Percentiles rank a stretch among this genome's conserved stretches.
Conservation (phyloP, 1,140 invertebrate species). For the Cydia fagiglandana region DNA sequence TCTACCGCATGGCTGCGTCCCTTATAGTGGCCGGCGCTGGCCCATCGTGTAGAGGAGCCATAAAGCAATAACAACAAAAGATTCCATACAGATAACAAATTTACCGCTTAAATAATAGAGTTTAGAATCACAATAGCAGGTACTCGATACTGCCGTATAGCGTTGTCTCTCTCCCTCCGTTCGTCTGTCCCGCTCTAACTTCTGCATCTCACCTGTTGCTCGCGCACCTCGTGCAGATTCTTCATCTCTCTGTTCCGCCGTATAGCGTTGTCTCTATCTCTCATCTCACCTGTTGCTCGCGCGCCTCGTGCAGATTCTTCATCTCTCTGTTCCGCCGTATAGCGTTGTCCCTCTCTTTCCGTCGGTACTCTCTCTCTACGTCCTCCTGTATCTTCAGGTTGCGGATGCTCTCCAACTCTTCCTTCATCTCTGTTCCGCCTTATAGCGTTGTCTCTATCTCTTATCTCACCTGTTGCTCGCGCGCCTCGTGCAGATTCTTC, state of each 20-base stretch:
- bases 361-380: conserved; percentile 73
- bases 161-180: conserved; percentile 67
- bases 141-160: too few species aligned
- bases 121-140: too few species aligned
- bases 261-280: too few species aligned
- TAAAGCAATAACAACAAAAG: too few species aligned
- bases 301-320: conserved; percentile 67
- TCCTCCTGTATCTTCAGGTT: conserved; percentile 78
- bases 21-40: too few species aligned
- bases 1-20: too few species aligned
- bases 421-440: conserved; percentile 49
- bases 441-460: too few species aligned
- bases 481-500: conserved; percentile 67
- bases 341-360: conserved; percentile 68
- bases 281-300: conserved; percentile 66
- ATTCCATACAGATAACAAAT: too few species aligned
- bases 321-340: conserved; percentile 77
- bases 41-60: too few species aligned
- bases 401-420: conserved; percentile 72
- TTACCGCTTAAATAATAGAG: too few species aligned
- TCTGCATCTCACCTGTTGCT: conserved; percentile 63
- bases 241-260: conserved; percentile 68
- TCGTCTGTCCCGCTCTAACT: conserved; percentile 37
- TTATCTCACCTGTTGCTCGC: conserved; percentile 64
- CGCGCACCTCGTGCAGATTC: conserved; percentile 66